Base-by-base conservation (phyloP, 2,888 invertebrate species). In the Julus scanicus region DNA sequence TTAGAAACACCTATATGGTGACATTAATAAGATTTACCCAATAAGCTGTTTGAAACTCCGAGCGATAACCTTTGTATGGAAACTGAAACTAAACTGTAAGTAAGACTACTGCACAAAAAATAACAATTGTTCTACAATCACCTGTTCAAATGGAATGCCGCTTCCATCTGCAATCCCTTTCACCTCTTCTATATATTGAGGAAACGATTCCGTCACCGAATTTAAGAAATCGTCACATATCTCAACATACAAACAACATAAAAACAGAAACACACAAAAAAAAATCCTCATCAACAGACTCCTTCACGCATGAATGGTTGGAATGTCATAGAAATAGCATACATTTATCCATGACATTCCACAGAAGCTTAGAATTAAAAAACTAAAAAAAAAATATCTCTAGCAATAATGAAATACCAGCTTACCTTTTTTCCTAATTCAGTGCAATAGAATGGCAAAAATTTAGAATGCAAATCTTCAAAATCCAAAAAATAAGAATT, bases 81-180 rank as follows among this genome's bases (percentile, higher is more conserved):
- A 29, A 29, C 29, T 29, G 29, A 29, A 29, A 29, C 29, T 29
- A 0, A 29, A 29, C 29, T 29, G 0, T 29, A 29, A 29, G 29
- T 29, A 29, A 29, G 29, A 29, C 29, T 29, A 29, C 29, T 29
- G 29, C 29, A 29, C 29, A 29, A 29, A 29, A 29, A 29, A 29
- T 29, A 29, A 29, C 29, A 29, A 29, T 29, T 29, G 29, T 29
- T 29, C 29, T 29, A 29, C 29, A 29, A 29, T 92, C 92, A 96
- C 97, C 94, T 96, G 95, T 90, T 96, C 93, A 92, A 97, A 97
- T 0, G 96, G 95, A 5, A 97, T 95, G 90, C 95, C 94, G 0
- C 97, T 95, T 0, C 97, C 97, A 91, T 97, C 96, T 9, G 97
- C 96, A n/a, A 95, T 94, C 9, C 97, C 97, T 91, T 96, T 94